Evolutionary conservation across 2,797 vertebrate genomes (phyloP).

Genomic region (Tenualosa thibaudeaui): DNA sequence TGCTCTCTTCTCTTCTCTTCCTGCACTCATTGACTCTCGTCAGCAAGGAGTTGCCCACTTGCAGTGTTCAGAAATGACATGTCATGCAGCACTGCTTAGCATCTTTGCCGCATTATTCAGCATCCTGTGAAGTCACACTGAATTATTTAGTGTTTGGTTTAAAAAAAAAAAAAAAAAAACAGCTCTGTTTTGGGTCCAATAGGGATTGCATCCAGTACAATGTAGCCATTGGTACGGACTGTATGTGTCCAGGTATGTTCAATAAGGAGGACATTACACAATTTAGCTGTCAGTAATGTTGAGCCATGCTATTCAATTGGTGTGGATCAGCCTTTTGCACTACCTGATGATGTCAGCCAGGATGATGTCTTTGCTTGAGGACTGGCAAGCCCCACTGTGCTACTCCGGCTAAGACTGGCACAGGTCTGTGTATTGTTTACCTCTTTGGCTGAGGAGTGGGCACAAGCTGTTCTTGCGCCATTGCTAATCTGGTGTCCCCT

Average conservation of each 20-base stretch:
- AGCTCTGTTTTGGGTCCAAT: neutral
- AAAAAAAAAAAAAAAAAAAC: neutral
- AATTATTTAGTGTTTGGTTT: slow-evolving; percentile 7
- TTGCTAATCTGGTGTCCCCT: neutral
- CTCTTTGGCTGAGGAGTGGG: neutral
- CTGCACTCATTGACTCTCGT: neutral
- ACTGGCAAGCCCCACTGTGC: neutral
- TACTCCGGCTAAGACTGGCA: neutral
- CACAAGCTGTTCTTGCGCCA: neutral
- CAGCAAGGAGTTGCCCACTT: neutral
- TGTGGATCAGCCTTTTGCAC: neutral
- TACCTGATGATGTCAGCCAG: neutral
- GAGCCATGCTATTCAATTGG: neutral
- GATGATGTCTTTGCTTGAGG: neutral
- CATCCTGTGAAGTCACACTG: neutral
- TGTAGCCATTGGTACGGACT: neutral
- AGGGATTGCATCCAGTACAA: neutral
- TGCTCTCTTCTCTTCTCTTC: neutral
- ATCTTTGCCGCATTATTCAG: neutral
- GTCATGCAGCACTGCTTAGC: neutral
- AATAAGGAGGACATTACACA: neutral
- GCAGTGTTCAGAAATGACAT: neutral
- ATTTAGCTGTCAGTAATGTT: neutral
- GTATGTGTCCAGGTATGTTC: neutral
- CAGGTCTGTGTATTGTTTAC: neutral